Percentiles rank a stretch among this genome's conserved stretches.
Evolutionary conservation across 2,113 vertebrate species (phyloP).

Genomic region (Ceyx melanurus): DNA sequence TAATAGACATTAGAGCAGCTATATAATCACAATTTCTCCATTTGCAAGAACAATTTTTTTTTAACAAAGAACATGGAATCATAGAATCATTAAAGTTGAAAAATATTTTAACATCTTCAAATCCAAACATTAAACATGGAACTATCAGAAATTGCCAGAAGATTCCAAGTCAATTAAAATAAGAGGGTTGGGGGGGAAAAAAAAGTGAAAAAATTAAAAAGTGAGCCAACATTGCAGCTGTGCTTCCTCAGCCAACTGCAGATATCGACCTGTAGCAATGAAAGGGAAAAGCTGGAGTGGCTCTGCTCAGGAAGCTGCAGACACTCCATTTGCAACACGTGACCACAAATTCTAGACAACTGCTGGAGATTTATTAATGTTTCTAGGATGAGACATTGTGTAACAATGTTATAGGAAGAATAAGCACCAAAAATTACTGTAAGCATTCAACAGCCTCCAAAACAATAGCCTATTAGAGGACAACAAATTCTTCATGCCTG

Average conservation of each 20-base stretch:
- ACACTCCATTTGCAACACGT: fast-evolving
- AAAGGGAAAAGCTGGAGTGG: background rate
- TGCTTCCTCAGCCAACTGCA: background rate
- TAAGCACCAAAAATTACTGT: background rate
- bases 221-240: background rate
- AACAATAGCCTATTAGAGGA: background rate
- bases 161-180: conserved; percentile 12
- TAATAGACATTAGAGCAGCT: background rate
- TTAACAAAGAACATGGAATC: background rate
- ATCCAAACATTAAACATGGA: background rate
- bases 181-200: background rate
- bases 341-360: background rate
- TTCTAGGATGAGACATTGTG: background rate
- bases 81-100: background rate
- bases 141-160: background rate
- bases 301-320: background rate
- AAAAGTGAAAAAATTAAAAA: background rate
- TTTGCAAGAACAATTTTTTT: background rate
- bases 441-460: background rate
- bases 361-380: background rate
- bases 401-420: background rate
- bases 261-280: conserved; percentile 4
- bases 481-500: background rate
- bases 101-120: background rate
- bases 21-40: background rate